Conservation (phyloP, 2,113 vertebrate species). For the Rhinoderma darwinii region DNA sequence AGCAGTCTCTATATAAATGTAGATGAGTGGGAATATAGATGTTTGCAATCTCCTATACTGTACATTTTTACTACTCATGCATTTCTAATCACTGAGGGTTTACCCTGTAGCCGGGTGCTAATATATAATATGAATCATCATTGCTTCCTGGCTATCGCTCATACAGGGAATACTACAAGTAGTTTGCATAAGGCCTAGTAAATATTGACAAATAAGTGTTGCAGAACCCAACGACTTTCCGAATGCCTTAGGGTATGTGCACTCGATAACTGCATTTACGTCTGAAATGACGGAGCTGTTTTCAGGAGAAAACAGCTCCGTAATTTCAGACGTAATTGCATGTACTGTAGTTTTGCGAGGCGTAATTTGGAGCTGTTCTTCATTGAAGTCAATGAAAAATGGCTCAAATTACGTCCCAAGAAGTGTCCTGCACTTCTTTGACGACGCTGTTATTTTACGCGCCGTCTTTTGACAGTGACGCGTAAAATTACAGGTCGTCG, state of each 20-base stretch:
- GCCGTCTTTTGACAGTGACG: no score
- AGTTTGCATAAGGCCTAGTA: background rate
- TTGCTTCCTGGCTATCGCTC: background rate
- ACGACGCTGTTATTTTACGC: no score
- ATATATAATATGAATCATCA: constrained; percentile 16
- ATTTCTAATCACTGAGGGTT: constrained; percentile 25
- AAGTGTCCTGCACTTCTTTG: no score
- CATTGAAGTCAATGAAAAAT: no score
- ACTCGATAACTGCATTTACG: no score
- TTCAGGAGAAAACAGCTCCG: no score
- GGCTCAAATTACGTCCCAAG: no score
- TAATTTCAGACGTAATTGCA: no score
- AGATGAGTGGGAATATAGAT: constrained; percentile 38
- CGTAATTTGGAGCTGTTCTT: no score
- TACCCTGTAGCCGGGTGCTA: constrained; percentile 4
- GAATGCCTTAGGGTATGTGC: background rate
- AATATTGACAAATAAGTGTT: background rate
- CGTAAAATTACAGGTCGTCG: no score
- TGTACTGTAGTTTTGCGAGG: no score
- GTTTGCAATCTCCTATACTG: constrained; percentile 17
- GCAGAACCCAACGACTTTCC: background rate
- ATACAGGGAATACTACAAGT: background rate
- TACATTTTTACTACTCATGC: constrained; percentile 31
- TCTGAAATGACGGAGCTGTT: no score
- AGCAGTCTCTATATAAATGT: constrained; percentile 33